Percentiles rank a stretch among this genome's conserved stretches.
Evolutionary conservation across 2,113 vertebrate genomes (phyloP).

Genomic region (Rissa tridactyla): DNA sequence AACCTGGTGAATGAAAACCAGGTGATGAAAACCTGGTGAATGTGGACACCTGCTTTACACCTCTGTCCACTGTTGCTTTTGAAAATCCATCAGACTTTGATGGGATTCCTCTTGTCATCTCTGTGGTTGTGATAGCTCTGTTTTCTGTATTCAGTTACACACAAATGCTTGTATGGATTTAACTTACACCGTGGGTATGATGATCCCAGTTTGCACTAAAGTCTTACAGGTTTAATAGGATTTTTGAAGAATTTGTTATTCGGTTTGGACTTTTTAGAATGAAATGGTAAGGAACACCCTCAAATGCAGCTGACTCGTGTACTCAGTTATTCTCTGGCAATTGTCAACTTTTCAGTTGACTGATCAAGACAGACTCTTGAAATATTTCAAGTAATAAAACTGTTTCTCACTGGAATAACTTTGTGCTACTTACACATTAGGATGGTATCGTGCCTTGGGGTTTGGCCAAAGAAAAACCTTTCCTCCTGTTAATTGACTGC

Average conservation of each 20-base stretch:
- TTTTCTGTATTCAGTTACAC: neutral
- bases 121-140: neutral
- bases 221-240: neutral
- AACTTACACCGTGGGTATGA: fast-evolving
- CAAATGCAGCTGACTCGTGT: neutral
- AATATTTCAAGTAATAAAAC: neutral
- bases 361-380: neutral
- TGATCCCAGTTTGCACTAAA: neutral
- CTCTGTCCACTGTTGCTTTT: neutral
- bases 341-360: neutral
- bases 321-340: neutral
- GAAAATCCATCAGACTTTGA: neutral
- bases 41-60: neutral
- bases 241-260: neutral
- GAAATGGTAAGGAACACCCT: neutral
- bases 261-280: neutral
- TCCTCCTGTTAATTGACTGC: neutral
- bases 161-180: neutral
- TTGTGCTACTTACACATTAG: neutral
- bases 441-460: neutral
- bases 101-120: neutral
- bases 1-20: neutral
- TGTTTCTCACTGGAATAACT: neutral
- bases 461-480: neutral
- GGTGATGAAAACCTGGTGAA: neutral